These are phyloP conservation scores for Saccostrea glomerata DNA, from an alignment of 1,140 invertebrate species.

Conservation along the genomic window DNA sequence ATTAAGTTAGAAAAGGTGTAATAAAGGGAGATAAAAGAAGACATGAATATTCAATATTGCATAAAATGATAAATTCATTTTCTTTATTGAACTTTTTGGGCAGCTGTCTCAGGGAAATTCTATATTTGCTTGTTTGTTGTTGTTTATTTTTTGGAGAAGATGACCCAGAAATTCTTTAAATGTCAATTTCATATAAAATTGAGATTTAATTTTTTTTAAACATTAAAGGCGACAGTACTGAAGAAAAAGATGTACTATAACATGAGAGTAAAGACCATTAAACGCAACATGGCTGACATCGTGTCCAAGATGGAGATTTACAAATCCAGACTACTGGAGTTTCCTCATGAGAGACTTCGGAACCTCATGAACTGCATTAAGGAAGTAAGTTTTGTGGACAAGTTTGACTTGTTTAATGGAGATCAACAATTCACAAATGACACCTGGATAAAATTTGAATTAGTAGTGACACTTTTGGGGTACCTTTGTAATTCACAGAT, in stretches of 20 bases:
- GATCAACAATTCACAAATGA: neutral
- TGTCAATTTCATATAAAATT: too few species aligned
- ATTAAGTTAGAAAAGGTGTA: too few species aligned
- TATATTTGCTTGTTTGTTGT: too few species aligned
- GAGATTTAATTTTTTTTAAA: too few species aligned
- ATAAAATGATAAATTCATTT: too few species aligned
- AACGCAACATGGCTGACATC: constrained; percentile 71
- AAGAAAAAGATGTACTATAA: constrained; percentile 80
- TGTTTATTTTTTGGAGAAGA: too few species aligned
- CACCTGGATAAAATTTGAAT: neutral
- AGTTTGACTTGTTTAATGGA: neutral
- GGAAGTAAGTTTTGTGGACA: constrained; percentile 65
- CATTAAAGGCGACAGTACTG: constrained; percentile 73
- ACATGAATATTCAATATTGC: too few species aligned
- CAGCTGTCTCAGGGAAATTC: too few species aligned
- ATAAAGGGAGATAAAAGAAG: too few species aligned
- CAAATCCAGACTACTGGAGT: constrained; percentile 62
- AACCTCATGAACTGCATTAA: constrained; percentile 69
- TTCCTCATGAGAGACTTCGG: constrained; percentile 67
- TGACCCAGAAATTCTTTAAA: too few species aligned
- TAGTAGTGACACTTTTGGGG: neutral
- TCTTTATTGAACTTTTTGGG: too few species aligned
- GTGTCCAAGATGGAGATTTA: constrained; percentile 67
- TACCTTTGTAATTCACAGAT: neutral
- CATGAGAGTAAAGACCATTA: constrained; percentile 76